phyloP scores from a whole-genome alignment of 2,888 invertebrate species.

The Heliconius ethilla region DNA sequence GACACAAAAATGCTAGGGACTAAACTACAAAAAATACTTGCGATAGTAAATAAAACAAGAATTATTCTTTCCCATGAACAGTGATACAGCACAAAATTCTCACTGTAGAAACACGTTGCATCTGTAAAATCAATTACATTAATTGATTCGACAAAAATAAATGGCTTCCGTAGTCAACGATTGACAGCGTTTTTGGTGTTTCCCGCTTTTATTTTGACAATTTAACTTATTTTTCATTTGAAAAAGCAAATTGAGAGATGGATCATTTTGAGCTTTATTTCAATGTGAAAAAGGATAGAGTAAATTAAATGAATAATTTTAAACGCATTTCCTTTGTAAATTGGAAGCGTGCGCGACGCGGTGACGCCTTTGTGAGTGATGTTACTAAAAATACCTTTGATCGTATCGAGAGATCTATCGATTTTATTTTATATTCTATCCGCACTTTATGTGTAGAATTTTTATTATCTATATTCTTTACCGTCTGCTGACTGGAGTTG shows the following conservation, averaged over 20 bases:
- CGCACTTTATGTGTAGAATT: conserved; percentile 33
- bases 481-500: conserved; percentile 30
- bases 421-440: conserved; percentile 40
- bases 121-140: conserved; percentile 78
- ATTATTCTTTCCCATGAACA: conserved; percentile 26
- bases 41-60: neutral
- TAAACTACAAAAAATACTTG: neutral
- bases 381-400: conserved; percentile 67
- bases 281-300: neutral
- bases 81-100: conserved; percentile 39
- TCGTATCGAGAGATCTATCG: conserved; percentile 53
- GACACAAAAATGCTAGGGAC: neutral
- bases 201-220: conserved; percentile 60
- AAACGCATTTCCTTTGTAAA: conserved; percentile 27
- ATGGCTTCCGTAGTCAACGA: conserved; percentile 68
- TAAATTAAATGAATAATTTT: conserved; percentile 17
- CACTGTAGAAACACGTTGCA: conserved; percentile 51
- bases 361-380: conserved; percentile 61
- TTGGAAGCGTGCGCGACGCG: conserved; percentile 49
- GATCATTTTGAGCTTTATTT: conserved; percentile 32
- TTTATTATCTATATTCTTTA: conserved; percentile 35
- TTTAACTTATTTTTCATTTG: conserved; percentile 28
- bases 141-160: conserved; percentile 78
- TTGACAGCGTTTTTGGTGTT: conserved; percentile 70
- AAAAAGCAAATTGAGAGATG: neutral